Evolutionary conservation across 2,888 invertebrate genomes (phyloP).

Genomic region (Megamerina dolium): DNA sequence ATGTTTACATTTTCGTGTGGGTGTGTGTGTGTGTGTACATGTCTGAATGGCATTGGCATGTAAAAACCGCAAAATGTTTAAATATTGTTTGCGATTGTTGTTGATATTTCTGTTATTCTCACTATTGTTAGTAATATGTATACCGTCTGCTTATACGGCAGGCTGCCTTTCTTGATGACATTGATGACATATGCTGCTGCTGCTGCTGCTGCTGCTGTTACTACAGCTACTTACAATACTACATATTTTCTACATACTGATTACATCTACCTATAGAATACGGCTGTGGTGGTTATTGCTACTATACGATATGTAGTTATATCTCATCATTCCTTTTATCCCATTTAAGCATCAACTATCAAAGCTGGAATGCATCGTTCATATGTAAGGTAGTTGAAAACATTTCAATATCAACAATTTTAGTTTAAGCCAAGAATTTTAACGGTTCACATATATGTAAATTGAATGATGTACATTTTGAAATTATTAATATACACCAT

Average conservation of each 20-base stretch:
- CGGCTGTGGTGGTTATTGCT: too few relatives aligned
- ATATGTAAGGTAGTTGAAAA: too few relatives aligned
- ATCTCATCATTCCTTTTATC: too few relatives aligned
- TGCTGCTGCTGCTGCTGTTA: background rate
- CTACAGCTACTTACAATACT: too few relatives aligned
- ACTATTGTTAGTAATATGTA: too few relatives aligned
- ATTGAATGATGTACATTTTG: background rate
- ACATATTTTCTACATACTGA: too few relatives aligned
- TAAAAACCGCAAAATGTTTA: constrained; percentile 37
- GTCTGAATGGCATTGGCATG: constrained; percentile 16
- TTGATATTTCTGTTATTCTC: background rate
- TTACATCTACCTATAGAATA: too few relatives aligned
- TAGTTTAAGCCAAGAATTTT: background rate
- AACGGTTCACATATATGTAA: background rate
- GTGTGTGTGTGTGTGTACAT: background rate
- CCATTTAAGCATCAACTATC: too few relatives aligned
- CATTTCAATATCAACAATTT: background rate
- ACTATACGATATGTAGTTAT: too few relatives aligned
- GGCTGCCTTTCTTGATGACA: background rate
- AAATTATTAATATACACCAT: background rate
- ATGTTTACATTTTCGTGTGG: background rate
- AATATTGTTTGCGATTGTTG: constrained; percentile 14
- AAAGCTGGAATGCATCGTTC: background rate
- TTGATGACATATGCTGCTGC: background rate
- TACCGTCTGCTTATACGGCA: too few relatives aligned